These are phyloP conservation scores for Invenusta paracnida DNA, from an alignment of 2,888 invertebrate genomes.

Conservation along the genomic window DNA sequence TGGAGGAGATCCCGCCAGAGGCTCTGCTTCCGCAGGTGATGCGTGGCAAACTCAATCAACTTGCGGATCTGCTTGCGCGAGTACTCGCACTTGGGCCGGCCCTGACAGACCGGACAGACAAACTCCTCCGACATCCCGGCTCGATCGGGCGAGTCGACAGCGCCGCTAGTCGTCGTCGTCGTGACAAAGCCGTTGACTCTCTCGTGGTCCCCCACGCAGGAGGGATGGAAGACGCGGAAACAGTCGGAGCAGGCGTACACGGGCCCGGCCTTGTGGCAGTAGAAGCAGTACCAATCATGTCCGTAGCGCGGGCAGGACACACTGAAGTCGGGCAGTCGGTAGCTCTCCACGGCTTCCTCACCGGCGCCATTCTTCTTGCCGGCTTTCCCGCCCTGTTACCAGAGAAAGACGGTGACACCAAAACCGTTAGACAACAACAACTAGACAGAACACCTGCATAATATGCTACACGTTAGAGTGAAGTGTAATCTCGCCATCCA, in stretches of 20 bases:
- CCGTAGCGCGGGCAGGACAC: conserved; percentile 54
- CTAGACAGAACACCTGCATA: too few species aligned
- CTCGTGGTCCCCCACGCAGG: conserved; percentile 61
- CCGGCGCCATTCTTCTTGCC: background rate
- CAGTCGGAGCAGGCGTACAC: conserved; percentile 68
- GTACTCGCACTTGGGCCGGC: conserved; percentile 50
- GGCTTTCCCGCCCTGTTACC: background rate
- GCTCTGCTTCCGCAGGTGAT: conserved; percentile 37
- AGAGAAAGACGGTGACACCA: too few species aligned
- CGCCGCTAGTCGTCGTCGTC: too few species aligned
- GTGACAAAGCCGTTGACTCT: background rate
- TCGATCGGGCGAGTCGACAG: background rate
- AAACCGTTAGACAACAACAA: too few species aligned
- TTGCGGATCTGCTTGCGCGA: conserved; percentile 45
- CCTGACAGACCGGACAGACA: conserved; percentile 1
- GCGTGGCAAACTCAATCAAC: conserved; percentile 44
- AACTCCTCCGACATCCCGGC: background rate
- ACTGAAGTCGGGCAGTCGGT: conserved; percentile 39
- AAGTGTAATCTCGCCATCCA: too few species aligned
- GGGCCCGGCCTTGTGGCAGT: conserved; percentile 72
- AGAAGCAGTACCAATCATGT: conserved; percentile 75
- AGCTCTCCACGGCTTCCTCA: background rate
- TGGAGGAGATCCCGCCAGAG: conserved; percentile 43
- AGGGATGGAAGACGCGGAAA: conserved; percentile 70
- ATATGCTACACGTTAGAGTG: too few species aligned